phyloP scores from a whole-genome alignment of 64 coral and sea anemone genomes.

The Platygyra sinensis region DNA sequence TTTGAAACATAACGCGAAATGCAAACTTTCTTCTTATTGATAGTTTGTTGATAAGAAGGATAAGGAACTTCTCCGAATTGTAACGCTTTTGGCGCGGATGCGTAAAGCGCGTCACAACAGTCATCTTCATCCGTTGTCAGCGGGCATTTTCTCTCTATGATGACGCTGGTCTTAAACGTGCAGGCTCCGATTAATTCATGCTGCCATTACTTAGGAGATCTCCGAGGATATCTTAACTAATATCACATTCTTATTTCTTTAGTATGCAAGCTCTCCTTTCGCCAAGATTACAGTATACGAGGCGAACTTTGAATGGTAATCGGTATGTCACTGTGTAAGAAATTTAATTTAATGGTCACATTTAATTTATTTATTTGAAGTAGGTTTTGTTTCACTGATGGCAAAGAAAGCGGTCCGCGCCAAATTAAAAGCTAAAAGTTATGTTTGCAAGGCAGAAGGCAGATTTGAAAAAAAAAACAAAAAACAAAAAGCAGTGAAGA shows the following conservation, averaged over 20 bases:
- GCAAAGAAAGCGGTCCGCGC: neutral
- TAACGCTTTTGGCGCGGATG: neutral
- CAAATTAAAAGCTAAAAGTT: neutral
- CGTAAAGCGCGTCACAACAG: neutral
- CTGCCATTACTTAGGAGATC: neutral
- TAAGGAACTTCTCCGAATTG: constrained; percentile 48
- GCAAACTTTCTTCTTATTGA: neutral
- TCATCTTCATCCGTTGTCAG: neutral
- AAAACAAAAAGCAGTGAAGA: neutral
- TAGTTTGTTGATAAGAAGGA: constrained; percentile 79
- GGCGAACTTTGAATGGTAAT: constrained; percentile 14
- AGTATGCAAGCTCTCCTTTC: constrained; percentile 36
- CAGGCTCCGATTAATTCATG: neutral
- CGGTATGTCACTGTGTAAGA: constrained; percentile 19
- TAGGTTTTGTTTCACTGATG: neutral
- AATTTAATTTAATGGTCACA: constrained; percentile 19
- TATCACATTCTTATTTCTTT: neutral
- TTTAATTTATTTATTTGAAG: neutral
- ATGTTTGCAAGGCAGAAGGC: neutral
- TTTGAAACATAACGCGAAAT: constrained; percentile 2
- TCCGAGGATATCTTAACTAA: neutral
- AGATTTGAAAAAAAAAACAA: neutral
- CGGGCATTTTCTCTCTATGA: neutral
- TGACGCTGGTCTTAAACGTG: neutral
- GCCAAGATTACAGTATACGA: constrained; percentile 55